Conservation (phyloP, 2,888 invertebrate species). For the Sesamia inferens region DNA sequence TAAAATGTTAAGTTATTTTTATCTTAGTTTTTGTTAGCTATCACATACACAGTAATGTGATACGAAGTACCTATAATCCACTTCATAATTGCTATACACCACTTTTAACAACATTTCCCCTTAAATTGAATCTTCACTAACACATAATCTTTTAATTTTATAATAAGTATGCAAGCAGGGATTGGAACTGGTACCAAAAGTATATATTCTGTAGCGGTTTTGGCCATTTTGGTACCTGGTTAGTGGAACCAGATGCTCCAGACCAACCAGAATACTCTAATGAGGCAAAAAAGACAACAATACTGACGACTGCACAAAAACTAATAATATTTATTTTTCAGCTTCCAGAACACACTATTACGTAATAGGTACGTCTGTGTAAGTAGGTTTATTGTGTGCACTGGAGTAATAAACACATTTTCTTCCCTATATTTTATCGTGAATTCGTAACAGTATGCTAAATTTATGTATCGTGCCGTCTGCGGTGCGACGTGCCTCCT, state of each 20-base stretch:
- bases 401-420: conserved; percentile 56
- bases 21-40: background rate
- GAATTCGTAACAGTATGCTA: conserved; percentile 57
- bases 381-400: conserved; percentile 54
- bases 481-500: conserved; percentile 67
- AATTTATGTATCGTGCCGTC: conserved; percentile 67
- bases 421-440: conserved; percentile 49
- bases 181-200: too few species aligned
- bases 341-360: conserved; percentile 6
- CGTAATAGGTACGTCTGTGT: conserved; percentile 22
- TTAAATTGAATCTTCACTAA: background rate
- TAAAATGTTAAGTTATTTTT: background rate
- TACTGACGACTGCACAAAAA: background rate
- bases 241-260: too few species aligned
- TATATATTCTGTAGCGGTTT: background rate
- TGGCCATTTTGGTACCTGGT: background rate
- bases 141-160: background rate
- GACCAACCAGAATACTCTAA: background rate
- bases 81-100: background rate
- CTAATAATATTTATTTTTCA: conserved; percentile 9
- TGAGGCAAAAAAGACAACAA: conserved; percentile 9
- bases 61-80: background rate
- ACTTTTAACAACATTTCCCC: too few species aligned
- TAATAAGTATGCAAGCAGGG: background rate
- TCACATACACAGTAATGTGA: too few species aligned